These are phyloP conservation scores for Centropristis striata DNA, from an alignment of 2,113 vertebrate species.

Conservation along the genomic window DNA sequence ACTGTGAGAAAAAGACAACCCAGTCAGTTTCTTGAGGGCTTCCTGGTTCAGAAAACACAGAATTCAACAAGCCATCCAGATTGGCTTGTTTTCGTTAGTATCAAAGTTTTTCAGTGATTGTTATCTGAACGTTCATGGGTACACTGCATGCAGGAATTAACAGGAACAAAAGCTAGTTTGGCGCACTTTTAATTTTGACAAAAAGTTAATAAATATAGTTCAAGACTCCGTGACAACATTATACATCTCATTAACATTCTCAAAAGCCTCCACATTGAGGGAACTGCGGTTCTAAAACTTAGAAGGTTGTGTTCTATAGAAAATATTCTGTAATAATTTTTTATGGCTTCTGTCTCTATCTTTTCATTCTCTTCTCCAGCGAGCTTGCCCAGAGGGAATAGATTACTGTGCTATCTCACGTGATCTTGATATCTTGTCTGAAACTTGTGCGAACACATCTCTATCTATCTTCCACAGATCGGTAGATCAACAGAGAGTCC, in stretches of 20 bases:
- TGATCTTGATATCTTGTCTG: background rate
- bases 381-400: background rate
- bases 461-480: slow-evolving; percentile 85
- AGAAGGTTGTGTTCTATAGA: background rate
- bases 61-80: too few relatives aligned
- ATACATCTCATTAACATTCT: background rate
- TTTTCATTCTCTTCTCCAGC: background rate
- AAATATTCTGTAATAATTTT: background rate
- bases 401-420: background rate
- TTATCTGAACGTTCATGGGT: background rate
- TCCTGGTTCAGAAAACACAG: too few relatives aligned
- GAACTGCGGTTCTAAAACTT: too few relatives aligned
- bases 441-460: background rate
- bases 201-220: background rate
- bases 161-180: background rate
- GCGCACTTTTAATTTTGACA: background rate
- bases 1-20: too few relatives aligned
- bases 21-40: too few relatives aligned
- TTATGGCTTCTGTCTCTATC: background rate
- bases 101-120: background rate
- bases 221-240: background rate
- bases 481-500: slow-evolving; percentile 98
- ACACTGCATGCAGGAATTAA: background rate
- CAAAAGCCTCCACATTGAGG: too few relatives aligned
- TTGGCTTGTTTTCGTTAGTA: background rate